Evolutionary conservation across 2,113 vertebrate genomes (phyloP), one percentile per base, ranked within the genome.

Genomic region (Psephotus haematonotus): DNA sequence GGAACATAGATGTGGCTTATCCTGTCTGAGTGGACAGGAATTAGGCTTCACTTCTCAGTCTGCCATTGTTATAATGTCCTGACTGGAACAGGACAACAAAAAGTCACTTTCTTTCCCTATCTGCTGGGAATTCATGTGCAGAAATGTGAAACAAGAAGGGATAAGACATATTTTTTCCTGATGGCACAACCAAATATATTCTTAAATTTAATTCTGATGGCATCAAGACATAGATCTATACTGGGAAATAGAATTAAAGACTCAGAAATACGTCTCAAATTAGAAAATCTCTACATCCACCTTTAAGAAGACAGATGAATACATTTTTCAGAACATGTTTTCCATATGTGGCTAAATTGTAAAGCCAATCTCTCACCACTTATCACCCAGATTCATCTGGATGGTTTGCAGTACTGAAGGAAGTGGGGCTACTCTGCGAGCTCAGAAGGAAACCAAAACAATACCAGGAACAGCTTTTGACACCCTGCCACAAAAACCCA

Each of bases 381-480:
- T 92, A 78, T 90, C 94, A 63, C 16, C 23, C 39, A 2, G 7
- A 75, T 74, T 50, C 85, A 93, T 94, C 85, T 96, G 90, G 43
- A 86, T 67, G n/a, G 8, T 55, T 90, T 82, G 31, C 17, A 23
- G 46, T 52, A 83, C 43, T 88, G 50, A 92, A 92, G 94, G 90
- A 94, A 94, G 62, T 28, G 19, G 50, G 19, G 17, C 0, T 8
- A 65, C 41, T 84, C 52, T 69, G 44, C 13, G 90, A 59, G 10
- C 39, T 67, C 46, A 77, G 75, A 88, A 89, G 88, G 71, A 94
- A 97, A 74, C 31, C 9, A 82, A 77, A 95, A 90, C 71, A 93
- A 95, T 90, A 81, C 39, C 31, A 77, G 85, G 79, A 92, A 93
- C 60, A 94, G 27, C 10, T 93, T 93, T 92, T 83, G 79, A 90